phyloP scores from a whole-genome alignment of 2,888 invertebrate genomes.

The Drosophila quinaria region DNA sequence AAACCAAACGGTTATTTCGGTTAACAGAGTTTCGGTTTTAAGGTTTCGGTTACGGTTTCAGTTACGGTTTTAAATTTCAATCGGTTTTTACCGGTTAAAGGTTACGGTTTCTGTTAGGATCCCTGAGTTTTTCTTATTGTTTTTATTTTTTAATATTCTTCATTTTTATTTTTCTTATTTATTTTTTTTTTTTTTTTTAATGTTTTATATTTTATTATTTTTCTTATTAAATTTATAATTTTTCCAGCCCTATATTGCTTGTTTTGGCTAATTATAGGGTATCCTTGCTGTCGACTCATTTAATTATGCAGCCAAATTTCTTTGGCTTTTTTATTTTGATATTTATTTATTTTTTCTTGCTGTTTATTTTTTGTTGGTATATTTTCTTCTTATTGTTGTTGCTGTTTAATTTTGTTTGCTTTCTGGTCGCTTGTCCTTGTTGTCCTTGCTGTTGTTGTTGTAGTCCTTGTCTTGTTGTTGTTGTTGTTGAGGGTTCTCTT shows the following conservation, averaged over 20 bases:
- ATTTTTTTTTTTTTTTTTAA: no score
- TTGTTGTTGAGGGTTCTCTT: constrained; percentile 59
- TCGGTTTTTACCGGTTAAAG: no score
- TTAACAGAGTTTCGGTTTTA: no score
- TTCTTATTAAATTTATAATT: no score
- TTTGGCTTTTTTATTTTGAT: constrained; percentile 23
- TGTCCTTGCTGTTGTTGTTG: not conserved
- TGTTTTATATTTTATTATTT: no score
- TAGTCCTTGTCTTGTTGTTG: constrained; percentile 8
- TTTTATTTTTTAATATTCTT: no score
- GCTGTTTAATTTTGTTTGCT: constrained; percentile 76
- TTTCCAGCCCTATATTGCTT: not conserved
- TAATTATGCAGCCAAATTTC: not conserved
- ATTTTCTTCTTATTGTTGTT: constrained; percentile 45
- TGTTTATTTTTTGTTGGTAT: constrained; percentile 6
- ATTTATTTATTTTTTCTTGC: constrained; percentile 27
- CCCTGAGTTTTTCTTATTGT: no score
- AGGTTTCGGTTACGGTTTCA: no score
- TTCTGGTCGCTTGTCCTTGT: constrained; percentile 42
- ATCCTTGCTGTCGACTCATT: not conserved
- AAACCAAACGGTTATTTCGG: no score
- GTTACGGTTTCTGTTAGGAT: no score
- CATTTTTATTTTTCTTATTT: no score
- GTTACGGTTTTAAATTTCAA: no score
- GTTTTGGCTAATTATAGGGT: constrained; percentile 16